These are phyloP conservation scores for Enteromius anoplus DNA, from an alignment of 2,797 vertebrate species.

Conservation along the genomic window DNA sequence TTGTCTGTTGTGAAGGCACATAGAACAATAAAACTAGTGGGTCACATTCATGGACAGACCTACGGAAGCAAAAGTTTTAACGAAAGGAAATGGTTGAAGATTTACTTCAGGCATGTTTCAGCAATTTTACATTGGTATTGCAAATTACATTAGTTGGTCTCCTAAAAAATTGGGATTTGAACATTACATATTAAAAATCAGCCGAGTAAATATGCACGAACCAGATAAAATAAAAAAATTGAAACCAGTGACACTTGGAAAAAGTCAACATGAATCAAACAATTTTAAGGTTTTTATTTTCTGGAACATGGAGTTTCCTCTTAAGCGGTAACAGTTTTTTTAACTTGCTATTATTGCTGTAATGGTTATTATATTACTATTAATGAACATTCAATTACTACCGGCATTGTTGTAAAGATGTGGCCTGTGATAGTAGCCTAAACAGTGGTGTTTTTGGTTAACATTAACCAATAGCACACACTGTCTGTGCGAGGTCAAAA, in stretches of 20 bases:
- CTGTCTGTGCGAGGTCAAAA: neutral
- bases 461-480: neutral
- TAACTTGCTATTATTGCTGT: neutral
- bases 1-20: slow-evolving; percentile 17
- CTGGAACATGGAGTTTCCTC: neutral
- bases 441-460: neutral
- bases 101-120: neutral
- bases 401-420: neutral
- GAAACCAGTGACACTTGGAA: neutral
- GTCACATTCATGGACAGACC: neutral
- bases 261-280: neutral
- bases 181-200: neutral
- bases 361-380: neutral
- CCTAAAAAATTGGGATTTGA: neutral
- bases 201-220: neutral
- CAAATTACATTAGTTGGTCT: neutral
- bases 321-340: neutral
- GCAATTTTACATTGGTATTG: neutral
- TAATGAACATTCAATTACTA: too few species aligned
- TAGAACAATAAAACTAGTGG: neutral
- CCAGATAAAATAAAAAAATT: neutral
- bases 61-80: neutral
- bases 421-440: neutral
- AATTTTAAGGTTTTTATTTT: neutral
- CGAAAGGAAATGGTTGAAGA: neutral